Conservation (phyloP, 2,113 vertebrate species). For the Eurypyga helias region DNA sequence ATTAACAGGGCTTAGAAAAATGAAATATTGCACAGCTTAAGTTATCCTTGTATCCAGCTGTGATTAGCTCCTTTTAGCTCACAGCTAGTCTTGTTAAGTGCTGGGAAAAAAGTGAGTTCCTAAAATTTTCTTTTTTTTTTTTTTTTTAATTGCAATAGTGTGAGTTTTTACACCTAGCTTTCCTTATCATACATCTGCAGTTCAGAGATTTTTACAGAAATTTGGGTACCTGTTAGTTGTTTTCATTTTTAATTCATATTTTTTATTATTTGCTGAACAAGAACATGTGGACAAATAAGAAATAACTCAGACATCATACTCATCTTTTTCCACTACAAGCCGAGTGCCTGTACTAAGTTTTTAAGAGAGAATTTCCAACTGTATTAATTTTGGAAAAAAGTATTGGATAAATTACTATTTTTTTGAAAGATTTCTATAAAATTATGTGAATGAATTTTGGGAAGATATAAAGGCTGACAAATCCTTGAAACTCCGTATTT, state of each 20-base stretch:
- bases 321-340: neutral
- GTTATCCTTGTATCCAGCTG: neutral
- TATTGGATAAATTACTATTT: neutral
- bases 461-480: neutral
- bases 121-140: neutral
- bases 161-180: neutral
- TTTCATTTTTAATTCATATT: neutral
- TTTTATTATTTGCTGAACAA: neutral
- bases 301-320: neutral
- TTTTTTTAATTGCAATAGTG: neutral
- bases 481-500: neutral
- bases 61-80: neutral
- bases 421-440: neutral
- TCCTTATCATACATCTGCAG: neutral
- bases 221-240: fast-evolving
- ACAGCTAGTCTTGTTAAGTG: neutral
- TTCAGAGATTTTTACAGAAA: neutral
- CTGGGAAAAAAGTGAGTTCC: neutral
- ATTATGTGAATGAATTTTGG: neutral
- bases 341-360: neutral
- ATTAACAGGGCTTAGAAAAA: neutral
- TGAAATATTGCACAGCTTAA: neutral
- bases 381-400: neutral
- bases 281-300: neutral
- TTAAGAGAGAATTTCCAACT: neutral